Evolutionary conservation across 1,140 invertebrate species (phyloP).

Genomic region (Papilio xuthus): DNA sequence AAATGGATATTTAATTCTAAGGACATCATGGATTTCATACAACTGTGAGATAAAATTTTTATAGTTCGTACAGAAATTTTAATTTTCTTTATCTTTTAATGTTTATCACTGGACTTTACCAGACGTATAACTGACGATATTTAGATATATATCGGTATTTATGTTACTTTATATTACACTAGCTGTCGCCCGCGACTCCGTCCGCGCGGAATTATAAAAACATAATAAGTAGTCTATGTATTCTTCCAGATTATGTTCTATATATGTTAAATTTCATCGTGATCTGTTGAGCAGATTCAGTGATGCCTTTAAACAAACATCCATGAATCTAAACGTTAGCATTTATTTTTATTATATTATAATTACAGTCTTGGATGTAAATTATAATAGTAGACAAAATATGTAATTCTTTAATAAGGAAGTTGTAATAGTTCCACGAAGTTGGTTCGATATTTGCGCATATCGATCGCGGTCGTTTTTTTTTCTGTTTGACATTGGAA

Average conservation of each 20-base stretch:
- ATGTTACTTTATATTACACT: too few relatives aligned
- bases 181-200: too few relatives aligned
- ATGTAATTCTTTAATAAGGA: slow-evolving; percentile 33
- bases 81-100: neutral
- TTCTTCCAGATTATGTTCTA: too few relatives aligned
- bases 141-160: neutral
- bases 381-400: slow-evolving; percentile 15
- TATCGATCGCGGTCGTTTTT: slow-evolving; percentile 24
- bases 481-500: slow-evolving; percentile 31
- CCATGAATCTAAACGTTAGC: too few relatives aligned
- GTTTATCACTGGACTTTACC: slow-evolving; percentile 14
- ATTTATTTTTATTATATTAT: too few relatives aligned
- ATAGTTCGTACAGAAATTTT: too few relatives aligned
- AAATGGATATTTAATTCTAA: neutral
- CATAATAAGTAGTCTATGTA: too few relatives aligned
- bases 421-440: slow-evolving; percentile 27
- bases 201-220: too few relatives aligned
- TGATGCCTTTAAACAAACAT: neutral
- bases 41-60: neutral
- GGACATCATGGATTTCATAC: neutral
- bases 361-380: neutral
- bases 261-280: too few relatives aligned
- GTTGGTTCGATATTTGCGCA: slow-evolving; percentile 25
- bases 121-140: neutral
- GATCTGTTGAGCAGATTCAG: too few relatives aligned